Evolutionary conservation across 1,140 invertebrate genomes (phyloP), one percentile per base, ranked within the genome.

Genomic region (Agrypnia vestita): DNA sequence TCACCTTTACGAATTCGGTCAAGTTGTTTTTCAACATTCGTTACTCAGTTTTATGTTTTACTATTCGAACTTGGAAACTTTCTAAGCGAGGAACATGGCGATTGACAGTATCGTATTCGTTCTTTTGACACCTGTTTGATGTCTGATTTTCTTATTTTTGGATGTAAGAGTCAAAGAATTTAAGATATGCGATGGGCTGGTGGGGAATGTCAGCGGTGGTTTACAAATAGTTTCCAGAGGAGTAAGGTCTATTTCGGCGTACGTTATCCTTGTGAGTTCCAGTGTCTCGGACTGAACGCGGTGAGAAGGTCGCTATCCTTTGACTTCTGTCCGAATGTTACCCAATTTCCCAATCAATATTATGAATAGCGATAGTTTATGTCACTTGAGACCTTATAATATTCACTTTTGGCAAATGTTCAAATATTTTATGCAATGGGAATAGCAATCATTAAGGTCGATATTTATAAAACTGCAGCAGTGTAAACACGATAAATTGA

Each of bases 121-220:
- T 51, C 49, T 3, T 15, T 51, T 51, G 49, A 51, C 49, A 64
- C 61, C 61, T 64, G 61, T 64, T 64, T 0, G 59, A 64, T 4
- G 35, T 64, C 61, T 43, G 61, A 64, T 64, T 19, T 59, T 64
- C n/a, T 64, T 64, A 64, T 64, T 64, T 25, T 64, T 13, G 19
- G 19, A 64, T 64, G 25, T n/a, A 19, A 64, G 10, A 64, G 19
- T 35, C 21, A 64, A 64, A 19, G 25, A 0, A 64, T 64, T 64
- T 25, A 15, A 64, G 35, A 35, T 35, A 64, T 64, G 61, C 61
- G 61, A 59, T 21, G 55, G 55, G n/a, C 25, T 11, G 19, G 11
- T 25, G 19, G 25, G 25, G 13, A 64, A 64, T 64, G 25, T 64
- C 25, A 4, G 1, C 21, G 35, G 35, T 64, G 61, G 19, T 64